These are phyloP conservation scores for Watsonalla binaria DNA, from an alignment of 2,888 invertebrate genomes.

Conservation along the genomic window DNA sequence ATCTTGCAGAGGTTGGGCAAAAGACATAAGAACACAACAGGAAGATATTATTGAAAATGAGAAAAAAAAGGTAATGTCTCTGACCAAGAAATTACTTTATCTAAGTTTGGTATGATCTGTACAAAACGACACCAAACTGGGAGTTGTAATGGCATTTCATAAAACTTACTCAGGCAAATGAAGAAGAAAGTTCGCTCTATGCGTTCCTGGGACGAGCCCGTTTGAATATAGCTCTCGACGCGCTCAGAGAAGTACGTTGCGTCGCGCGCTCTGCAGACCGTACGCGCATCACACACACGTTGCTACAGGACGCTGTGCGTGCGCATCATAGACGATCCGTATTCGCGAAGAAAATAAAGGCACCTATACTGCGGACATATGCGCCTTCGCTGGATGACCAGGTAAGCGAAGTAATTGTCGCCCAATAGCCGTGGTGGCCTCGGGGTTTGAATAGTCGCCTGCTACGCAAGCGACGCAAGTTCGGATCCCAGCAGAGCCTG, in stretches of 20 bases:
- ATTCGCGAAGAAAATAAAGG: constrained; percentile 14
- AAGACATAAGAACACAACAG: constrained; percentile 51
- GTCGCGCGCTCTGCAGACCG: constrained; percentile 49
- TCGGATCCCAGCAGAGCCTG: too few relatives aligned
- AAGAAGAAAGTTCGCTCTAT: constrained; percentile 51
- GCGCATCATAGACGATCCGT: constrained; percentile 44
- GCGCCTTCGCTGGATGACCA: constrained; percentile 47
- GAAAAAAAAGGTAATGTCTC: constrained; percentile 34
- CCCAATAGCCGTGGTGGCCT: too few relatives aligned
- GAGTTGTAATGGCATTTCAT: not conserved
- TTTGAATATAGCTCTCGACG: constrained; percentile 55
- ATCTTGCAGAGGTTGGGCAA: constrained; percentile 56
- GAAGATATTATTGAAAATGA: constrained; percentile 39
- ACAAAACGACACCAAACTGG: too few relatives aligned
- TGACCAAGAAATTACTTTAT: constrained; percentile 3
- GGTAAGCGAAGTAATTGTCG: constrained; percentile 18
- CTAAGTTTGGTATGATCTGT: constrained; percentile 1
- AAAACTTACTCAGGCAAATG: constrained; percentile 31
- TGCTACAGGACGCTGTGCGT: constrained; percentile 49
- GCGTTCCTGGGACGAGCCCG: constrained; percentile 54
- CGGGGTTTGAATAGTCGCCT: too few relatives aligned
- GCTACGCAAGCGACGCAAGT: too few relatives aligned
- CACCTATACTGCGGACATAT: constrained; percentile 45
- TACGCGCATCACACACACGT: constrained; percentile 28
- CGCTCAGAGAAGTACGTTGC: constrained; percentile 51